phyloP scores from a whole-genome alignment of 1,140 invertebrate genomes.

The Amphibalanus amphitrite region DNA sequence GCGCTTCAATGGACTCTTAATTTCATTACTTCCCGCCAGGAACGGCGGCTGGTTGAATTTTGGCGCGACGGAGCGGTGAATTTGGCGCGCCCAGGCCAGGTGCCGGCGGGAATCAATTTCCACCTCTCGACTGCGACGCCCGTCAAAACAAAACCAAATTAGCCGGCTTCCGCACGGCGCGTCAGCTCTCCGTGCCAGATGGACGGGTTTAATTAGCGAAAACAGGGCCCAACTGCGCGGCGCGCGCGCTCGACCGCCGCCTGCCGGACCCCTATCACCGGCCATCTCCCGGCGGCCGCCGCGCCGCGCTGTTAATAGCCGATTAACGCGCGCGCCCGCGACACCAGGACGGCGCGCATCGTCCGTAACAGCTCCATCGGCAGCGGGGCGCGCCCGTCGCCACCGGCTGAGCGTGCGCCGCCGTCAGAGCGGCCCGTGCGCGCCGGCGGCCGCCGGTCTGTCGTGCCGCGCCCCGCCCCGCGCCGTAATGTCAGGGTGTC shows the following conservation, averaged over 20 bases:
- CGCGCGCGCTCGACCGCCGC: no score
- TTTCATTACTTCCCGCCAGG: not conserved
- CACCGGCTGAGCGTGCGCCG: no score
- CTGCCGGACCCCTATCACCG: not conserved
- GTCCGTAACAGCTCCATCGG: not conserved
- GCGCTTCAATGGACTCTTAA: not conserved
- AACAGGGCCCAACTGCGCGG: not conserved
- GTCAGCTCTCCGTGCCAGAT: not conserved
- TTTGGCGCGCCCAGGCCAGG: not conserved
- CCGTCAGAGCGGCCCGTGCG: no score
- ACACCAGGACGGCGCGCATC: no score
- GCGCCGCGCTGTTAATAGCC: not conserved
- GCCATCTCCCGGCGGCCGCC: not conserved
- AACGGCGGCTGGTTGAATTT: not conserved
- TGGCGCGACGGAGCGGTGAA: not conserved
- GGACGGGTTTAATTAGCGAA: not conserved
- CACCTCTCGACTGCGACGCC: not conserved
- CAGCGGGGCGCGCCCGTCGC: no score
- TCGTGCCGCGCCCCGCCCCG: no score
- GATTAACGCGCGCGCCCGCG: not conserved
- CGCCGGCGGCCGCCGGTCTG: not conserved
- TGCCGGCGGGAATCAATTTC: not conserved
- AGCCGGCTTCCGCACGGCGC: not conserved
- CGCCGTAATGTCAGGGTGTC: not conserved
- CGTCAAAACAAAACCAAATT: constrained; percentile 1